phyloP scores from a whole-genome alignment of 35 echinoderm and acorn worm species.

The Lytechinus variegatus region DNA sequence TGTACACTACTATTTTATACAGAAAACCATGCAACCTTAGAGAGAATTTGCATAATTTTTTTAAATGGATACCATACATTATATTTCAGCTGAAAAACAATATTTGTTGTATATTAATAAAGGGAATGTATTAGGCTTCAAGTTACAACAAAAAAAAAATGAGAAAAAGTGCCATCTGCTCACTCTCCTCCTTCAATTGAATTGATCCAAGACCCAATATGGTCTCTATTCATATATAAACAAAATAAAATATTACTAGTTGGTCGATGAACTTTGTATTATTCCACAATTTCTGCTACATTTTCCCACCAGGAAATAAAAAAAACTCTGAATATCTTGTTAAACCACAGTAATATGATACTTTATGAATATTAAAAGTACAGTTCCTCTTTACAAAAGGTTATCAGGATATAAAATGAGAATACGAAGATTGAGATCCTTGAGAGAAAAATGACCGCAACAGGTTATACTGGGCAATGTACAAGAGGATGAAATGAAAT shows the following conservation, averaged over 20 bases:
- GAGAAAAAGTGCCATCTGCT: no score
- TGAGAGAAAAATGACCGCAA: neutral
- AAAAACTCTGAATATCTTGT: neutral
- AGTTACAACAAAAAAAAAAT: no score
- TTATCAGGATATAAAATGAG: neutral
- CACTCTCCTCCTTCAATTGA: no score
- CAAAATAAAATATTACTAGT: no score
- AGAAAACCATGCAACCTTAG: neutral
- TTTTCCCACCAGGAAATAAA: neutral
- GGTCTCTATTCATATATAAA: no score
- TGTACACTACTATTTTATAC: neutral
- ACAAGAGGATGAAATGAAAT: neutral
- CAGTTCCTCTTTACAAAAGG: neutral
- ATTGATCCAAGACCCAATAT: no score
- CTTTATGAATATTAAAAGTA: neutral
- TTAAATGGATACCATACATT: no score
- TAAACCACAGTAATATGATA: neutral
- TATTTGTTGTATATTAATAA: no score
- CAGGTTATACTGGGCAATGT: neutral
- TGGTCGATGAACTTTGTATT: neutral
- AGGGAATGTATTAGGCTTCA: no score
- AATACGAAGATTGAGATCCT: neutral
- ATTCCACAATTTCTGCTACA: neutral
- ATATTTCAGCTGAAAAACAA: no score
- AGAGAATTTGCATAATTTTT: no score